A percentile compares a stretch with the other conserved stretches of the same genome.
These are phyloP conservation scores for Rallus crepitans DNA, from an alignment of 2,797 vertebrate species.

Conservation along the genomic window DNA sequence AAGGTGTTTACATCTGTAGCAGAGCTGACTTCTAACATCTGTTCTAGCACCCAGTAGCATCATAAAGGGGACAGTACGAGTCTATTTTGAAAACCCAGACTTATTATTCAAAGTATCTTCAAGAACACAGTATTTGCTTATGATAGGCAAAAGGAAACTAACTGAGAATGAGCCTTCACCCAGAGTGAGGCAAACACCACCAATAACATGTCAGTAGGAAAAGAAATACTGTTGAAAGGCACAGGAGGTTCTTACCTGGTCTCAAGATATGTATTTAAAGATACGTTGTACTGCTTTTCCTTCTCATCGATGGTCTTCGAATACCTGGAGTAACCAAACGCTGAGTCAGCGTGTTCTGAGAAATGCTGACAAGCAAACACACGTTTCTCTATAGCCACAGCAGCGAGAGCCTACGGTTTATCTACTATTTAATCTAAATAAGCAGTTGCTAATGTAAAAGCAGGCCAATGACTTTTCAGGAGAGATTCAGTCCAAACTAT, in stretches of 20 bases:
- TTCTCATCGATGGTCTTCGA: constrained; percentile 76
- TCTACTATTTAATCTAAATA: neutral
- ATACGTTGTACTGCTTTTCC: constrained; percentile 71
- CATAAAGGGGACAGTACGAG: neutral
- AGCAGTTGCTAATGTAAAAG: neutral
- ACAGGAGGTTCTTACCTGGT: constrained; percentile 79
- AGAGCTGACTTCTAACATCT: neutral
- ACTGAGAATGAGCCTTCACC: neutral
- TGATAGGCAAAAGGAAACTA: neutral
- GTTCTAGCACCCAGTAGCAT: neutral
- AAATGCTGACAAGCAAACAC: neutral
- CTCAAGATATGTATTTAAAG: constrained; percentile 77
- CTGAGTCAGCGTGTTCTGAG: neutral
- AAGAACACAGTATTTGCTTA: neutral
- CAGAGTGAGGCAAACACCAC: neutral
- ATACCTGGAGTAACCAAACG: constrained; percentile 73
- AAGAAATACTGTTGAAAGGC: neutral
- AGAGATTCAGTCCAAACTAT: neutral
- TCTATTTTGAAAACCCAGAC: neutral
- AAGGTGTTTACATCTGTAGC: neutral
- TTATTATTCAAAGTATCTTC: neutral
- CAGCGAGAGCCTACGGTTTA: neutral
- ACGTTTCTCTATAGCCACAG: neutral
- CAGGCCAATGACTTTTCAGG: neutral
- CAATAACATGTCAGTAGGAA: neutral